Evolutionary conservation across 2,888 invertebrate genomes (phyloP).

Genomic region (Lasioglossum zephyrum): DNA sequence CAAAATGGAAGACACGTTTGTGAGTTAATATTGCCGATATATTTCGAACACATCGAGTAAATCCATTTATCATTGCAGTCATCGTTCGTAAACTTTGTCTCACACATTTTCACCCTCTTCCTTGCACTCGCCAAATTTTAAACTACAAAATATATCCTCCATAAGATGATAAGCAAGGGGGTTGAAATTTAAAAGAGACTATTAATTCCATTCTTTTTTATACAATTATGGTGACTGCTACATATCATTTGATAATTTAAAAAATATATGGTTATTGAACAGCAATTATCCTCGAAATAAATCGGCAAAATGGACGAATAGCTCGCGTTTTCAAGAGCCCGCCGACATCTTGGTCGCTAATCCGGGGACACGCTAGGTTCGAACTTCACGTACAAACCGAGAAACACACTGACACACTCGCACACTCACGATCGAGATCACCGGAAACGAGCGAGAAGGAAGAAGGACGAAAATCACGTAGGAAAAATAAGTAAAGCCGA

Average conservation of each 20-base stretch:
- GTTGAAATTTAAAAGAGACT: background rate
- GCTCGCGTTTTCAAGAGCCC: background rate
- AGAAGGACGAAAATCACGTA: background rate
- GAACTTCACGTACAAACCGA: background rate
- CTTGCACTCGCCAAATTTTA: background rate
- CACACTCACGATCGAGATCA: background rate
- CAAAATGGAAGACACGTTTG: conserved; percentile 17
- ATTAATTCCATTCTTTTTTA: background rate
- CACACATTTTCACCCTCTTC: background rate
- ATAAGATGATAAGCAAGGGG: background rate
- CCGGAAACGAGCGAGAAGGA: conserved; percentile 6
- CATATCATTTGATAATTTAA: background rate
- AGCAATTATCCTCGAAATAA: background rate
- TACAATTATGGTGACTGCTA: background rate
- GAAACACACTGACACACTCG: background rate
- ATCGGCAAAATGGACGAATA: background rate
- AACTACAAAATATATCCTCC: background rate
- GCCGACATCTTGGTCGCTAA: background rate
- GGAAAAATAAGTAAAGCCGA: background rate
- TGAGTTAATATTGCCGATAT: conserved; percentile 12
- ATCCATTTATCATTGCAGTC: no score
- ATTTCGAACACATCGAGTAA: conserved; percentile 1
- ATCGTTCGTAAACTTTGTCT: background rate
- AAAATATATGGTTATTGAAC: background rate
- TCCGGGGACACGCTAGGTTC: background rate